These are phyloP conservation scores for Rhizoglyphus robini DNA, from an alignment of 1,140 invertebrate genomes.

Conservation along the genomic window DNA sequence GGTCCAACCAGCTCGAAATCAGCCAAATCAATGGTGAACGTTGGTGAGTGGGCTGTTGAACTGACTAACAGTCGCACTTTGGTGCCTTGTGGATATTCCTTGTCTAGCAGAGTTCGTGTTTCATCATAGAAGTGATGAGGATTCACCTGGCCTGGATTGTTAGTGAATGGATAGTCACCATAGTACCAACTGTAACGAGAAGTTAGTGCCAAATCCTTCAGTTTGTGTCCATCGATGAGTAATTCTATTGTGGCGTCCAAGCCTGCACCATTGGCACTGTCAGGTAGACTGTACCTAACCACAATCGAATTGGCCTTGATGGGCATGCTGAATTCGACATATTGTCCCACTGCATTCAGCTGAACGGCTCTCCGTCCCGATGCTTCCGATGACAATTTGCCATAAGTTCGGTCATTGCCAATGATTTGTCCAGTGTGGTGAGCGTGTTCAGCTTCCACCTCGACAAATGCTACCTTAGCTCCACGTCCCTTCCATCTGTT, in stretches of 20 bases:
- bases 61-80: not conserved
- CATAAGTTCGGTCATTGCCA: slow-evolving; percentile 5
- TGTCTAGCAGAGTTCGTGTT: not conserved
- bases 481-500: slow-evolving; percentile 9
- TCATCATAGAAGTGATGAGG: slow-evolving; percentile 3
- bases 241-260: not conserved
- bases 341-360: not conserved
- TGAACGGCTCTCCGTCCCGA: not conserved
- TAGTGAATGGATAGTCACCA: slow-evolving; percentile 9
- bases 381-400: not conserved
- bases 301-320: slow-evolving; percentile 12
- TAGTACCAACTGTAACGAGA: slow-evolving; percentile 4
- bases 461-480: slow-evolving; percentile 3
- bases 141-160: not conserved
- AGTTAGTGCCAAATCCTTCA: not conserved
- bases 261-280: not conserved
- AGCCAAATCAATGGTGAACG: slow-evolving; percentile 14
- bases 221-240: not conserved
- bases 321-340: not conserved
- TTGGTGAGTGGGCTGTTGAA: not conserved
- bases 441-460: slow-evolving; percentile 11
- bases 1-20: slow-evolving; percentile 8
- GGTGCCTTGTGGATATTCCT: not conserved
- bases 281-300: not conserved
- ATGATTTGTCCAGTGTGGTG: slow-evolving; percentile 1